Conservation (phyloP, 2,797 vertebrate species). For the Euphonia xanthogaster region DNA sequence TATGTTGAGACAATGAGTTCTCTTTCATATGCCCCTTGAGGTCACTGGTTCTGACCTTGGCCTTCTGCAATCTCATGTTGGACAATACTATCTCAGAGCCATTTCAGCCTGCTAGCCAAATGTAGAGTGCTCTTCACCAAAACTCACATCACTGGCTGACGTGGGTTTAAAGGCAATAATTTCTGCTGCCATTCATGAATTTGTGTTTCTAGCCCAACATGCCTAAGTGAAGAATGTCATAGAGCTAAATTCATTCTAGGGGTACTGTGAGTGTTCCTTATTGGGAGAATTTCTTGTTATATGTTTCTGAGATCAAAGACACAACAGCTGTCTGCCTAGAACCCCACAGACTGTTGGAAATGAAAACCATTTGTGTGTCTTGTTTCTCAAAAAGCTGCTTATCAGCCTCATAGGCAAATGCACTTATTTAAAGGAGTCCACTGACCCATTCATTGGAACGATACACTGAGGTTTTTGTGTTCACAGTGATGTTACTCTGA, state of each 20-base stretch:
- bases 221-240: neutral
- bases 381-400: neutral
- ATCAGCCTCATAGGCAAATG: neutral
- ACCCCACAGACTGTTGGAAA: neutral
- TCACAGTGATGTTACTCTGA: neutral
- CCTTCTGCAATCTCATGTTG: neutral
- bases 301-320: neutral
- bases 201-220: neutral
- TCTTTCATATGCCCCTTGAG: neutral
- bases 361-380: neutral
- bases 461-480: neutral
- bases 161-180: neutral
- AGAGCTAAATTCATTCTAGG: neutral
- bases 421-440: neutral
- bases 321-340: neutral
- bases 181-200: neutral
- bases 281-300: neutral
- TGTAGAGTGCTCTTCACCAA: neutral
- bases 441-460: accelerated
- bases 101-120: neutral
- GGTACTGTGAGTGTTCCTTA: neutral
- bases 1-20: neutral
- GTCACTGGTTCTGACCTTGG: neutral
- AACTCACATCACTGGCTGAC: neutral
- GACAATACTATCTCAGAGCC: neutral